Percentiles rank a stretch among this genome's conserved stretches.
These are phyloP conservation scores for Amblyopsis hoosieri DNA, from an alignment of 2,797 vertebrate species.

Conservation along the genomic window DNA sequence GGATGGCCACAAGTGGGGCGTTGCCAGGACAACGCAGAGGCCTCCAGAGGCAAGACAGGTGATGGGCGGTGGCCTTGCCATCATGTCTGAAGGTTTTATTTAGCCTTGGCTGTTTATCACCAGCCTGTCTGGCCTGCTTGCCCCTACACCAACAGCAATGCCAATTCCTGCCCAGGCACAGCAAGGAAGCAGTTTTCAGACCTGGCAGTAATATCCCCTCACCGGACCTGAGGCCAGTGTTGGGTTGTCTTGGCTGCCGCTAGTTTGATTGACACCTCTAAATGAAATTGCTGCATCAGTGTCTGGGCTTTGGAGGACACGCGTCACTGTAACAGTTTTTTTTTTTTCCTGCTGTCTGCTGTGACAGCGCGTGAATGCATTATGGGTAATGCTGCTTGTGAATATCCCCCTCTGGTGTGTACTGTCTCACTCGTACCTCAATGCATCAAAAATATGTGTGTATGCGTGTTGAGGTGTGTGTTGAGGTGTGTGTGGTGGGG, in stretches of 20 bases:
- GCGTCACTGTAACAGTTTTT: slow-evolving; percentile 55
- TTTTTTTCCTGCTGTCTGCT: slow-evolving; percentile 52
- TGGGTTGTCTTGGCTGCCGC: slow-evolving; percentile 52
- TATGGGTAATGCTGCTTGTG: slow-evolving; percentile 47
- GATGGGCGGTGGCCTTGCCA: slow-evolving; percentile 51
- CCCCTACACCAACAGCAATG: slow-evolving; percentile 41
- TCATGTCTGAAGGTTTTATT: slow-evolving; percentile 63
- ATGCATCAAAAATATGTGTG: slow-evolving; percentile 18
- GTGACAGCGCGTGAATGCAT: slow-evolving; percentile 69
- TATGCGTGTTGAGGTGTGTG: background rate
- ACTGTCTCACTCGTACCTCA: slow-evolving; percentile 45
- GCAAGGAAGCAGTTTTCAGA: slow-evolving; percentile 26
- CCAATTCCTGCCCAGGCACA: slow-evolving; percentile 30
- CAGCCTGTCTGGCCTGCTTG: slow-evolving; percentile 45
- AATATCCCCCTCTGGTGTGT: slow-evolving; percentile 47
- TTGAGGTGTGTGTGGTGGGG: background rate
- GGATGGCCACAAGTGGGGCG: slow-evolving; percentile 66
- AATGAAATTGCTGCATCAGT: slow-evolving; percentile 73
- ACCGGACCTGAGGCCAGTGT: slow-evolving; percentile 40
- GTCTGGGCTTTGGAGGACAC: slow-evolving; percentile 71
- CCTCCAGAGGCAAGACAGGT: slow-evolving; percentile 60
- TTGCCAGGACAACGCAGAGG: slow-evolving; percentile 62
- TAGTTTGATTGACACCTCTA: slow-evolving; percentile 67
- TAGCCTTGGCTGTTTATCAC: slow-evolving; percentile 59
- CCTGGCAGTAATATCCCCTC: slow-evolving; percentile 57